Evolutionary conservation across 2,888 invertebrate species (phyloP), one percentile per base, ranked within the genome.

Genomic region (Clunio marinus): DNA sequence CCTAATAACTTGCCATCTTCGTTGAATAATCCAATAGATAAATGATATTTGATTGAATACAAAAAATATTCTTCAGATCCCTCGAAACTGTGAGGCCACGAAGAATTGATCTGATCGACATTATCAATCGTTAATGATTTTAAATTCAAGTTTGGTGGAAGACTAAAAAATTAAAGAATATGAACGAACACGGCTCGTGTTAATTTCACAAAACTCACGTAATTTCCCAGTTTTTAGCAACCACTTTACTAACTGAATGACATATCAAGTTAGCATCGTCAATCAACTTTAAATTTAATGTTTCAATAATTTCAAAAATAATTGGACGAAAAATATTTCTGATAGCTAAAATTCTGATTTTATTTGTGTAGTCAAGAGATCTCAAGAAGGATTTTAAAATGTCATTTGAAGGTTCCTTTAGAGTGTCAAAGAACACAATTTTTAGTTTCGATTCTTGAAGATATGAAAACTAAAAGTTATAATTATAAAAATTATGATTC

Each of bases 21-120:
- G 69, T 74, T 78, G 1, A 74, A 78, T 1, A 76, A 71, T 1
- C 77, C 78, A 69, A 76, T 71, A 72, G 72, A 76, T 22, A 70
- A 57, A 66, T 76, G 75, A 32, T 74, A 70, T 1, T 70, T 69
- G 7, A 76, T 74, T 7, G 76, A 71, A 1, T 74, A 75, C 35
- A 71, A 70, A 13, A 77, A 59, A 1, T 69, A 69, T 17, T 68
- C 45, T 10, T 69, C 65, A 2, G 72, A 71, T 4, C 69, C 69
- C 1, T 67, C 22, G 32, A 70, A 71, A 8, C 62, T 65, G 24
- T 71, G 65, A 2, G 68, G 67, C 71, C 72, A 72, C 7, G 63
- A 55, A 1, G 70, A 63, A 45, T 71, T 69, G n/a, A 72, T 70
- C 13, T 70, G 22, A 8, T 57, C 32, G 2, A 70, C 68, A 67